Evolutionary conservation across 2,113 vertebrate genomes (phyloP), one percentile per base, ranked within the genome.

Genomic region (Pithys albifrons): DNA sequence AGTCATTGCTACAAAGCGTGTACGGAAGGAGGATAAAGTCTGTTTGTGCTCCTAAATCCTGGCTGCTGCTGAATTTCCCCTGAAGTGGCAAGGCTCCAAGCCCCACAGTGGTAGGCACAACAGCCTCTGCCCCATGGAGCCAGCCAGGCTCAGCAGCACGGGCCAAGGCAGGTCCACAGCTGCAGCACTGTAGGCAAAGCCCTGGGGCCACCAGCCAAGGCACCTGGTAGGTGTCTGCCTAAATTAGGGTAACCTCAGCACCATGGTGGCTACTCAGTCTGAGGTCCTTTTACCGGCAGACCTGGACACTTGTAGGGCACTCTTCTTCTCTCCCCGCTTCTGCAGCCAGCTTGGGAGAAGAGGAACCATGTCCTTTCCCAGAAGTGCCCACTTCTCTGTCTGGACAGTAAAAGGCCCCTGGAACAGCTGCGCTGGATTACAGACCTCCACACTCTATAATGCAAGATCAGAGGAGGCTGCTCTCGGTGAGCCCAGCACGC

Each of bases 81-180:
- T 74, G 0, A 0, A 61, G 46, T 39, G 12, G 19, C 31, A 41
- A 10, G 57, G 24, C 46, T 90, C n/a, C 4, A 4, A 81, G 37
- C 19, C 64, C n/a, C 18, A 25, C 2, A 1, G 29, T 3, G 1
- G 8, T 39, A 0, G 0, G 65, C 49, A 61, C 9, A 37, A 28
- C 12, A 57, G 25, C 35, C 4, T 0, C 66, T 70, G 61, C 70
- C 16, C 58, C 1, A 3, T 2, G 1, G 54, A 48, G 58, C 28
- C 33, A 7, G 19, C 29, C 0, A 0, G 22, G 69, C 22, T n/a
- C 0, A 0, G 5, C 43, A 45, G 27, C 67, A 9, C 61, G 18
- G 66, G 29, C 37, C 49, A 33, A 41, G 37, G 51, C 65, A 7
- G 13, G 11, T 3, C 8, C 43, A 82, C 35, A 55, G 59, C 29